Conservation (phyloP, 2,888 invertebrate species). For the Drosophila ustulata region DNA sequence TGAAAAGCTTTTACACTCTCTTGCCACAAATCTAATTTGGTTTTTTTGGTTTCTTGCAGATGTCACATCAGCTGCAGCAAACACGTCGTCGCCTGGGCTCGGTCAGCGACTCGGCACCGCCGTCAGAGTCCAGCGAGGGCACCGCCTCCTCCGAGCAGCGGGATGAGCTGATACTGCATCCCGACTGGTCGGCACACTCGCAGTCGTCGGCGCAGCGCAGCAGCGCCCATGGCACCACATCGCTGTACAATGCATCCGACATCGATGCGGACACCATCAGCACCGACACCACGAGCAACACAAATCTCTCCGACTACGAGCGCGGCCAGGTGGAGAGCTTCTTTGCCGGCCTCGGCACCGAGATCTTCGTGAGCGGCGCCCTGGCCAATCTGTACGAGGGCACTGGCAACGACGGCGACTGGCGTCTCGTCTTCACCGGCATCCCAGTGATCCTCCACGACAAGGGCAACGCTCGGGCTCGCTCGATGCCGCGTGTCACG, state of each 20-base stretch:
- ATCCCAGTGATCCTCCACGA: slow-evolving; percentile 92
- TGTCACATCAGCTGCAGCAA: slow-evolving; percentile 82
- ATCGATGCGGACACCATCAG: slow-evolving; percentile 84
- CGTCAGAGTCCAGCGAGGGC: slow-evolving; percentile 86
- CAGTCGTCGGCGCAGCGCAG: slow-evolving; percentile 67
- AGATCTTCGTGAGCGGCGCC: slow-evolving; percentile 91
- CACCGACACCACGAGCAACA: slow-evolving; percentile 84
- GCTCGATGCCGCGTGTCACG: slow-evolving; percentile 89
- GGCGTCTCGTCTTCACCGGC: slow-evolving; percentile 91
- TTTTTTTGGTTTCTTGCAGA: no score
- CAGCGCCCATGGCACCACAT: slow-evolving; percentile 80
- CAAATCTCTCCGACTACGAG: slow-evolving; percentile 87
- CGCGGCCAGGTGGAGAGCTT: slow-evolving; percentile 90
- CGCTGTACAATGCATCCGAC: slow-evolving; percentile 83
- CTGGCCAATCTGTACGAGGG: slow-evolving; percentile 90
- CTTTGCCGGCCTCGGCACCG: slow-evolving; percentile 91
- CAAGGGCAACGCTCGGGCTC: slow-evolving; percentile 90
- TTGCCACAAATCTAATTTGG: slow-evolving; percentile 68
- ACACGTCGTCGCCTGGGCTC: slow-evolving; percentile 87
- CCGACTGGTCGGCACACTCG: slow-evolving; percentile 66
- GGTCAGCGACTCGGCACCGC: slow-evolving; percentile 87
- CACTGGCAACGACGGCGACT: slow-evolving; percentile 87
- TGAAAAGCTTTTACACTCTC: slow-evolving; percentile 69
- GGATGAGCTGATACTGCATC: slow-evolving; percentile 71
- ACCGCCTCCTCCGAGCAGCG: slow-evolving; percentile 85